Evolutionary conservation across 2,797 vertebrate species (phyloP), one percentile per base, ranked within the genome.

Genomic region (Neosalanx taihuensis): DNA sequence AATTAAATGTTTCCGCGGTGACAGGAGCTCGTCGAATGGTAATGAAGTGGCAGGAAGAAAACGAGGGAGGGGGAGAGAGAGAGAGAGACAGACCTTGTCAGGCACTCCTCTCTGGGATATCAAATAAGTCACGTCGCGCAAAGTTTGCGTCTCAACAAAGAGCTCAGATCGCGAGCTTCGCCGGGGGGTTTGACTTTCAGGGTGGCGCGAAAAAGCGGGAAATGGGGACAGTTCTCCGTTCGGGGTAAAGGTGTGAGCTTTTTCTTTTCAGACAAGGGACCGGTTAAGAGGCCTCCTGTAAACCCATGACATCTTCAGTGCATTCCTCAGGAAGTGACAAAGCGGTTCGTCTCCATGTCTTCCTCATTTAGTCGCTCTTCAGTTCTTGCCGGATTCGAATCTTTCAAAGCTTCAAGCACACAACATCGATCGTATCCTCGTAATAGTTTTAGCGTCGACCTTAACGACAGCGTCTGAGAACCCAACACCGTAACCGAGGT

Each of bases 11-110:
- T 84, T 81, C 85, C 79, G 77, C 86, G 81, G 83, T 84, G 85
- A 86, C 87, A 81, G 83, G 76, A 70, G 75, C 84, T 88, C 88
- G 87, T 90, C 89, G 90, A 86, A 84, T 85, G 88, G 87, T 92
- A 91, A 92, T 92, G 88, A 92, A 89, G 88, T 76, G 80, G 86
- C 86, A 79, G 79, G 76, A 74, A 77, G 83, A 79, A 87, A 73
- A 79, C 85, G 85, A 81, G 79, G 74, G 79, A 82, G 64, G 72
- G 76, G 66, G 58, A 53, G 41, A 20, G 60, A 31, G 67, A 69
- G 78, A 82, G 84, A 90, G 83, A 84, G 88, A 92, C 86, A 87
- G 84, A 85, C 86, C 79, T 86, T 89, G 89, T 92, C 89, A 91
- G 79, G 72, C 82, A 67, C 80, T 71, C 29, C 86, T 90, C 87